These are phyloP conservation scores for Helicolenus hilgendorfi DNA, from an alignment of 2,797 vertebrate species.

Conservation along the genomic window DNA sequence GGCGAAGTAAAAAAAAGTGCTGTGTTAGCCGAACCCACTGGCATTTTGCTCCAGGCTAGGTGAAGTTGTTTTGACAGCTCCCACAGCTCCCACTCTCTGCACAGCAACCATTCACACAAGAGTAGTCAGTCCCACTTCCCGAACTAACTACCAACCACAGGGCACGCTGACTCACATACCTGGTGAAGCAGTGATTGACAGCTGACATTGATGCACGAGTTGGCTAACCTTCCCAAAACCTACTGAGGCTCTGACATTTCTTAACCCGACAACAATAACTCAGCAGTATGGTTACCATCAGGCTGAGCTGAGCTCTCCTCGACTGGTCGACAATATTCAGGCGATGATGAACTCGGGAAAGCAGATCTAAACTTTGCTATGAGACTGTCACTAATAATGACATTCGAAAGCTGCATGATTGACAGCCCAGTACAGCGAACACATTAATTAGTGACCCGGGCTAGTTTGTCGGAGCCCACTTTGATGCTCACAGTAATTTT, in stretches of 20 bases:
- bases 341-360: background rate
- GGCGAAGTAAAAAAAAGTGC: conserved; percentile 6
- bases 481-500: conserved; percentile 37
- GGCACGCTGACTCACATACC: conserved; percentile 9
- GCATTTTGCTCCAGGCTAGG: conserved; percentile 48
- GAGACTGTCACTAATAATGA: background rate
- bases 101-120: conserved; percentile 24
- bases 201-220: conserved; percentile 26
- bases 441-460: conserved; percentile 45
- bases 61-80: conserved; percentile 68
- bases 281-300: background rate
- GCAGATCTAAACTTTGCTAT: background rate
- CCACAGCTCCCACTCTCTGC: conserved; percentile 28
- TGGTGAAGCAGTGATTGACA: conserved; percentile 35
- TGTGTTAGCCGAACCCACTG: conserved; percentile 22
- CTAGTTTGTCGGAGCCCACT: conserved; percentile 17
- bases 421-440: conserved; percentile 4
- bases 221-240: background rate
- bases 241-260: conserved; percentile 13
- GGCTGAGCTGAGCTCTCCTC: background rate
- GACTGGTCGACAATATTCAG: conserved; percentile 5
- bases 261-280: background rate
- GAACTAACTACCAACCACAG: conserved; percentile 8
- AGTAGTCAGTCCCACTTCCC: conserved; percentile 3
- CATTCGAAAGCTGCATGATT: conserved; percentile 28